These are phyloP conservation scores for Epizoanthus fatuus DNA, from an alignment of 92 coral and sea anemone genomes.

Conservation along the genomic window DNA sequence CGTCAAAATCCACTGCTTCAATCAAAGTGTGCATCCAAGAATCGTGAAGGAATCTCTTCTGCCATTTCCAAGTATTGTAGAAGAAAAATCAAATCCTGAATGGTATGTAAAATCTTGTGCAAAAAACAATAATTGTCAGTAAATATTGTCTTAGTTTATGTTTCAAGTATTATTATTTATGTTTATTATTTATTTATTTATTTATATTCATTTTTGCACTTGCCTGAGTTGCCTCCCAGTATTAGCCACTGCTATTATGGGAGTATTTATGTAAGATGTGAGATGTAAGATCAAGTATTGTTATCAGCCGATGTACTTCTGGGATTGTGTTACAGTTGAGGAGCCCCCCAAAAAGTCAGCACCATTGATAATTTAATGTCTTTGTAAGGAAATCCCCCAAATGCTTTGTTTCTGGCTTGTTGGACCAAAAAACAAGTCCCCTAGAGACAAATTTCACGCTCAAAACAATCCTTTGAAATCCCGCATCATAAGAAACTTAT, in stretches of 20 bases:
- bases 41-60: constrained; percentile 92
- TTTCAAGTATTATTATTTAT: not conserved
- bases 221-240: too few species aligned
- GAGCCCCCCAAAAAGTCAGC: too few species aligned
- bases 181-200: too few species aligned
- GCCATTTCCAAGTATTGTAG: constrained; percentile 83
- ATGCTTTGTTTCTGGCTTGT: too few species aligned
- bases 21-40: constrained; percentile 97
- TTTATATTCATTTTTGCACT: too few species aligned
- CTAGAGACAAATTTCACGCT: too few species aligned
- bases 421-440: too few species aligned
- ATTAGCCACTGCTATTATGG: constrained; percentile 34
- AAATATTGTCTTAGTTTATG: not conserved
- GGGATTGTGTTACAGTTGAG: too few species aligned
- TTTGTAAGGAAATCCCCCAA: too few species aligned
- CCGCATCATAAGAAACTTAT: too few species aligned
- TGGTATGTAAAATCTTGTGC: constrained; percentile 14
- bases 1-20: constrained; percentile 85
- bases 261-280: not conserved
- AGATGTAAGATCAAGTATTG: not conserved
- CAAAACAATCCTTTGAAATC: too few species aligned
- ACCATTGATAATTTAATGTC: too few species aligned
- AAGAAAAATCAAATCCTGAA: constrained; percentile 63
- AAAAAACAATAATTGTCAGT: not conserved
- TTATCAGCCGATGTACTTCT: not conserved